Base-by-base conservation (phyloP, 2,797 vertebrate species). In the Sylvia borin region DNA sequence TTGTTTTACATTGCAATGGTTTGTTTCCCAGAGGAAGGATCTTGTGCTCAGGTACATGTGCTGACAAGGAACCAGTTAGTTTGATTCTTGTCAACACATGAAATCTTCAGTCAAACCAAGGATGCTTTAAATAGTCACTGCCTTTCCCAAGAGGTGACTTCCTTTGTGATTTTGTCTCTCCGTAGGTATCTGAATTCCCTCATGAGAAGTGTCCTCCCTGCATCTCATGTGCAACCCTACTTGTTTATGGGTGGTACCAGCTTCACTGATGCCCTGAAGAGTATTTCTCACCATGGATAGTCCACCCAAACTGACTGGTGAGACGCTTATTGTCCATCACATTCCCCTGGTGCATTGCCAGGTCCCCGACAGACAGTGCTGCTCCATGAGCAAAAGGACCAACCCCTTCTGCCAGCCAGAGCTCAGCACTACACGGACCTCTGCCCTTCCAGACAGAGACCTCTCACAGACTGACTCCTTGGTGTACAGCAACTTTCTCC, bases 281-380 rank as follows among this genome's bases (percentile, higher is more conserved):
- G 73, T 94, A 88, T 95, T 95, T 86, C 96, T 84, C 94, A 97
- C 78, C 94, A 99, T 99, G 99, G 99, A 99, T 98, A 99, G 99
- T 98, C 98, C 99, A 58, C 98, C 98, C 20, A 99, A 99, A 96
- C 98, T 99, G 96, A 97, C 99, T 38, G 99, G 99, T 45, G 99
- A 99, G 97, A 99, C 99, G 6, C 98, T 99, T 96, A 99, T 99
- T 27, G 99, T 99, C 92, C 99, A 99, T 96, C 99, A 99, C 97
- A 99, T 99, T 91, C 99, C 99, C n/a, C 97, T 99, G 97, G 99
- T 99, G 81, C 99, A 99, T 92, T 99, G 99, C 96, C 99, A 99
- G 97, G 98, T 99, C 85, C 98, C 99, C 0, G 98, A 98, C 14
- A 97, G 98, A 36, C 98, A 98, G 95, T 98, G 98, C 96, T 98